These are phyloP conservation scores for Cecidostiba fungosa DNA, from an alignment of 2,888 invertebrate species.

Conservation along the genomic window DNA sequence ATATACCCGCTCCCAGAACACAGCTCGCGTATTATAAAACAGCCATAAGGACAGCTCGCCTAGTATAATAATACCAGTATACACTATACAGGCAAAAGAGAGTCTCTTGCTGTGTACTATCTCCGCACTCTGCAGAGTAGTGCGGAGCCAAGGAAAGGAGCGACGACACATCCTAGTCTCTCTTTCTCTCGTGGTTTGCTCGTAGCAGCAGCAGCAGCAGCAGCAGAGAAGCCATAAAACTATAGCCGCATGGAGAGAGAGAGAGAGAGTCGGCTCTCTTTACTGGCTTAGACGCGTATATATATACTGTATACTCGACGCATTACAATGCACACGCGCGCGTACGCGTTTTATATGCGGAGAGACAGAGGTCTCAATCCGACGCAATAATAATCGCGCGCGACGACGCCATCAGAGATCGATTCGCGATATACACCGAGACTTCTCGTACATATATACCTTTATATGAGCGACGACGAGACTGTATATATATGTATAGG, in stretches of 20 bases:
- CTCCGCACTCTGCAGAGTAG: neutral
- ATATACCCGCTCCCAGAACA: neutral
- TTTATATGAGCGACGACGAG: constrained; percentile 20
- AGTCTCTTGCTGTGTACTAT: neutral
- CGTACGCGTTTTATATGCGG: constrained; percentile 9
- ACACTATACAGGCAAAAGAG: neutral
- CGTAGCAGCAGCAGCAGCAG: neutral
- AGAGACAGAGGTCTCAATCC: constrained; percentile 75
- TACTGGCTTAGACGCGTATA: neutral
- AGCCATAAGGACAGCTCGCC: constrained; percentile 24
- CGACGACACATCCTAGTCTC: constrained; percentile 50
- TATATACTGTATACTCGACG: neutral
- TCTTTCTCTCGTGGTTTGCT: constrained; percentile 35
- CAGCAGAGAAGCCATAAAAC: constrained; percentile 52
- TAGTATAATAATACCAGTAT: too few species aligned
- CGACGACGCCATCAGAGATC: constrained; percentile 75
- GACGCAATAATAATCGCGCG: constrained; percentile 75
- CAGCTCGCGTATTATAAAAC: constrained; percentile 36
- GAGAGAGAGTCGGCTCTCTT: constrained; percentile 14
- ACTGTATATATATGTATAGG: neutral
- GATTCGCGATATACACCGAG: constrained; percentile 74
- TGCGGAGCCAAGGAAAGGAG: neutral
- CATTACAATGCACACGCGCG: constrained; percentile 26
- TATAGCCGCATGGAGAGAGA: neutral
- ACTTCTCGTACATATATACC: constrained; percentile 51